Base-by-base conservation (phyloP, 2,797 vertebrate genomes). In the Acanthopagrus latus region DNA sequence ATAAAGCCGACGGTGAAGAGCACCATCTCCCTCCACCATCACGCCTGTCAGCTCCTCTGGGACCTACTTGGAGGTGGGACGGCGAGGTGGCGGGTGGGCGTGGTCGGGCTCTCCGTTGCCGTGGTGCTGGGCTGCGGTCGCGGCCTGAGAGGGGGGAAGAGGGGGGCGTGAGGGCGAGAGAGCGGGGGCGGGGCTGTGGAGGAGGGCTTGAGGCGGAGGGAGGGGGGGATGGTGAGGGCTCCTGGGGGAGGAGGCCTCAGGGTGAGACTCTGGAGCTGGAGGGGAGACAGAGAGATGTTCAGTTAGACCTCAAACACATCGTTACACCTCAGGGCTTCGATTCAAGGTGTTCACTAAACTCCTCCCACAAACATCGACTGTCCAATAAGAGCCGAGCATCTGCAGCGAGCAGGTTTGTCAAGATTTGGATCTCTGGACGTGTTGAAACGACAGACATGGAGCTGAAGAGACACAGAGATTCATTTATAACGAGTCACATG, bases 181-280 rank as follows among this genome's bases (percentile, higher is more conserved):
- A 96, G 93, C 47, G 95, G 91, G 51, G 97, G 89, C 0, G 96
- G 97, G 23, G 88, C 91, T 11, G 96, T 95, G 85, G 92, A 91
- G 74, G 92, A 93, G 70, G 94, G 95, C 94, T 98, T 98, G 82
- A 97, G 95, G 13, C 97, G 96, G 47, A 97, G 95, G 51, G 96
- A 97, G 50, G 97, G 96, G 21, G 97, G 96, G 91, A 96, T 95
- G 89, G 96, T 95, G 90, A 98, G 89, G 6, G 96, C 95, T 84
- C 96, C 96, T 16, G 97, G 92, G 88, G 96, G 96, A 87, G 97
- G 97, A 78, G 96, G 96, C 84, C 96, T 96, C 86, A 98, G 80
- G 60, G 97, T 97, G 94, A 98, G 96, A 92, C 96, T 98, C 94
- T 98, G 97, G 90, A 98, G 96, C 97, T 98, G 91, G 44, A 60